A percentile compares a stretch with the other conserved stretches of the same genome.
Conservation (phyloP, 2,888 invertebrate species). For the Torymus tubicola region DNA sequence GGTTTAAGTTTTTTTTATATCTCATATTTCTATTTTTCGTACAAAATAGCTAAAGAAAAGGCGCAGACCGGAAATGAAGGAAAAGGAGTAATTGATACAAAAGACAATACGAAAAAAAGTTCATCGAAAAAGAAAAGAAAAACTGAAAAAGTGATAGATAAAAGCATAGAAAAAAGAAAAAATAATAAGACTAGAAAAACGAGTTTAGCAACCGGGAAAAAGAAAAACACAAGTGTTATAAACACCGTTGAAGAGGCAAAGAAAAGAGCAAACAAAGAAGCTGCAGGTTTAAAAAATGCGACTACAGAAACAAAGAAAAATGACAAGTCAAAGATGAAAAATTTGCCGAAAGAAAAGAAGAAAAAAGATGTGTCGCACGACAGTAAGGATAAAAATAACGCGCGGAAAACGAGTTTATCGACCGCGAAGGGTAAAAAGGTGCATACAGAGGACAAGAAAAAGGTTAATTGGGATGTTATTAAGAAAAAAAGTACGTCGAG, state of each 20-base stretch:
- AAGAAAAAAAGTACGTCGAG: too few species aligned
- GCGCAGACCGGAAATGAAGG: too few species aligned
- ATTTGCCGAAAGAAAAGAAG: background rate
- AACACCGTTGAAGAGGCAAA: background rate
- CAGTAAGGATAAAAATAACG: background rate
- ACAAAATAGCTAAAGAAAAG: too few species aligned
- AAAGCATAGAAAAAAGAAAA: background rate
- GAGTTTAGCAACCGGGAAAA: background rate
- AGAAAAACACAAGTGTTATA: background rate
- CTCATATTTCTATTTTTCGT: too few species aligned
- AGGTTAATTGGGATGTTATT: background rate
- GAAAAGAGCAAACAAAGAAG: background rate
- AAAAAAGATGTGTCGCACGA: background rate
- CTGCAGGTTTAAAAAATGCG: background rate
- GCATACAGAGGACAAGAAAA: conserved; percentile 32
- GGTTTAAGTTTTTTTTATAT: too few species aligned
- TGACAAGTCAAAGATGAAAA: background rate
- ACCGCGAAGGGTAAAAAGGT: conserved; percentile 23
- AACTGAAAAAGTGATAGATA: background rate
- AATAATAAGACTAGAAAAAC: background rate
- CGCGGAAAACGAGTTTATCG: background rate
- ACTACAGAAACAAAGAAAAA: background rate
- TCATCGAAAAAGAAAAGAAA: background rate
- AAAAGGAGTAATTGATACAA: too few species aligned
- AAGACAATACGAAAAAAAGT: background rate